Evolutionary conservation across 2,113 vertebrate genomes (phyloP).

Genomic region (Hiodon alosoides): DNA sequence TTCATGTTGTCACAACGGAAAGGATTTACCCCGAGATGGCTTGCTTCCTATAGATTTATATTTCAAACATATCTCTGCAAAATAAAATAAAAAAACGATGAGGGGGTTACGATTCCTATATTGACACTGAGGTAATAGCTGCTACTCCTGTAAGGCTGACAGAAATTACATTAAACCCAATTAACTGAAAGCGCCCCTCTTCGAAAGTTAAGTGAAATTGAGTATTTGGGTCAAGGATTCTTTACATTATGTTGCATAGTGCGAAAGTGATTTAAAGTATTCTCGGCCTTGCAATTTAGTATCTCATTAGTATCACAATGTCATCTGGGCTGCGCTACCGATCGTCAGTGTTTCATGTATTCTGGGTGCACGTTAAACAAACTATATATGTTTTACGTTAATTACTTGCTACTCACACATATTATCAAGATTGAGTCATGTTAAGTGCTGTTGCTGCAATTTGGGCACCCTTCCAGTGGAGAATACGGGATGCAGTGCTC

Average conservation of each 20-base stretch:
- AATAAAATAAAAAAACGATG: background rate
- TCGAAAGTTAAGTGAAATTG: background rate
- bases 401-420: conserved; percentile 23
- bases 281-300: background rate
- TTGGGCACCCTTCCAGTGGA: too few species aligned
- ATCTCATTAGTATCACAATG: conserved; percentile 18
- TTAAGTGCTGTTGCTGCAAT: too few species aligned
- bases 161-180: conserved; percentile 8
- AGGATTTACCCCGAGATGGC: too few species aligned
- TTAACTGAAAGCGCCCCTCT: background rate
- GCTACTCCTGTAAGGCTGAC: background rate
- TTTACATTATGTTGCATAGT: too few species aligned
- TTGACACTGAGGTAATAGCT: background rate
- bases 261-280: too few species aligned
- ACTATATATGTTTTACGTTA: conserved; percentile 14
- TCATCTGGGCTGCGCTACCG: conserved; percentile 13
- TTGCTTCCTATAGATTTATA: too few species aligned
- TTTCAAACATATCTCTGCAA: background rate
- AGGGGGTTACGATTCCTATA: background rate
- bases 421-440: conserved; percentile 17
- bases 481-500: too few species aligned
- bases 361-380: conserved; percentile 12
- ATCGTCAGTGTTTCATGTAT: conserved; percentile 10
- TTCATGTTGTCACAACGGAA: too few species aligned
- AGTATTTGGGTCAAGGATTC: conserved; percentile 12